Conservation (phyloP, 2,797 vertebrate genomes). For the Gymnothorax javanicus region DNA sequence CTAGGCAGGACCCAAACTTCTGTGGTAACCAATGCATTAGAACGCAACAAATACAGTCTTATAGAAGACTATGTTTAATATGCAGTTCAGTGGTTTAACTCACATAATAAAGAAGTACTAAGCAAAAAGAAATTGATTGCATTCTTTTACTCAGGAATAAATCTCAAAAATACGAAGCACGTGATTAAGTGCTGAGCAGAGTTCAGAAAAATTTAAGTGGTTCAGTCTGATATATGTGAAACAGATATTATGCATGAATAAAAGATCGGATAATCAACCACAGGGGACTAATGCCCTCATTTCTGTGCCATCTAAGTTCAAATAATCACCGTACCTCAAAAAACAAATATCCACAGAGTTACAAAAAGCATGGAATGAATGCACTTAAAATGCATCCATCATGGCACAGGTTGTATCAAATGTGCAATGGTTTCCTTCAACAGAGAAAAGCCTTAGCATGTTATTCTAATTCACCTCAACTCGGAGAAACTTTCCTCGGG, state of each 20-base stretch:
- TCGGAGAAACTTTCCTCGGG: background rate
- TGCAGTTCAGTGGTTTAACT: background rate
- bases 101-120: background rate
- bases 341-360: background rate
- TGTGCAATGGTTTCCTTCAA: background rate
- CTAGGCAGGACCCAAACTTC: background rate
- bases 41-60: background rate
- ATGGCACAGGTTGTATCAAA: background rate
- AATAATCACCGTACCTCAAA: background rate
- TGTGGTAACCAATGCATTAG: background rate
- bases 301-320: background rate
- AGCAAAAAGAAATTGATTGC: background rate
- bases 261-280: background rate
- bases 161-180: background rate
- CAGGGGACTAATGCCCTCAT: background rate
- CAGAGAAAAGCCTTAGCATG: background rate
- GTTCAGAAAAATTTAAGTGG: background rate
- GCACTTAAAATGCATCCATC: background rate
- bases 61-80: background rate
- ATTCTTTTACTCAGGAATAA: background rate
- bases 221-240: background rate
- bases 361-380: background rate
- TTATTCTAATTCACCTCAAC: background rate
- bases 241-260: background rate
- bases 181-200: background rate